Evolutionary conservation across 1,140 invertebrate species (phyloP).

Genomic region (Trichonephila clavipes): DNA sequence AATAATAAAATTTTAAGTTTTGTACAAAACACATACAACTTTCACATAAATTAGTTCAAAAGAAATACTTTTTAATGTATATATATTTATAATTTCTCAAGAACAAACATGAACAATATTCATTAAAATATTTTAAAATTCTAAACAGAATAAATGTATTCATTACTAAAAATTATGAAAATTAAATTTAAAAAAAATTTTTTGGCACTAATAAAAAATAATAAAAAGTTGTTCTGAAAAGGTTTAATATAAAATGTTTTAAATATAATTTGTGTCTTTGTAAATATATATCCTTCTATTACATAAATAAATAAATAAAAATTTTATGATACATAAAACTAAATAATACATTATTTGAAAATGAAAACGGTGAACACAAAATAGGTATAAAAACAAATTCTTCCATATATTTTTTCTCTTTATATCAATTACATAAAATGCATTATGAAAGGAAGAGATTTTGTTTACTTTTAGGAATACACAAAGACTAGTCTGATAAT

Average conservation of each 20-base stretch:
- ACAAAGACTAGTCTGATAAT: conserved; percentile 1
- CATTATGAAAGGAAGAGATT: not conserved
- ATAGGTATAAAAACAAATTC: not conserved
- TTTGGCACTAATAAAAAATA: conserved; percentile 4
- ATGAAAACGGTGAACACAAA: conserved; percentile 9
- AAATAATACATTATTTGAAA: not conserved
- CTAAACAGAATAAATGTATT: not conserved
- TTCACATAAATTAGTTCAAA: too few relatives aligned
- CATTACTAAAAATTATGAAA: not conserved
- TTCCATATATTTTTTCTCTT: not conserved
- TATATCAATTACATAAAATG: not conserved
- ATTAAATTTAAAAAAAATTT: not conserved
- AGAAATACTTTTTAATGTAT: too few relatives aligned
- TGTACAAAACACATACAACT: too few relatives aligned
- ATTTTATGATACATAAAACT: conserved; percentile 22
- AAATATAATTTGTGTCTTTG: too few relatives aligned
- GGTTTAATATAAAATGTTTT: too few relatives aligned
- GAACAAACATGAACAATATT: too few relatives aligned
- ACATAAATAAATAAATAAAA: conserved; percentile 4
- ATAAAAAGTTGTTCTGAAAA: too few relatives aligned
- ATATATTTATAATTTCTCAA: too few relatives aligned
- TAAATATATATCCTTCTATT: too few relatives aligned
- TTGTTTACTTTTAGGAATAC: conserved; percentile 2
- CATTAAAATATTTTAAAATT: not conserved
- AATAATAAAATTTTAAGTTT: too few relatives aligned